Base-by-base conservation (phyloP, 2,113 vertebrate genomes). In the Nibea albiflora region DNA sequence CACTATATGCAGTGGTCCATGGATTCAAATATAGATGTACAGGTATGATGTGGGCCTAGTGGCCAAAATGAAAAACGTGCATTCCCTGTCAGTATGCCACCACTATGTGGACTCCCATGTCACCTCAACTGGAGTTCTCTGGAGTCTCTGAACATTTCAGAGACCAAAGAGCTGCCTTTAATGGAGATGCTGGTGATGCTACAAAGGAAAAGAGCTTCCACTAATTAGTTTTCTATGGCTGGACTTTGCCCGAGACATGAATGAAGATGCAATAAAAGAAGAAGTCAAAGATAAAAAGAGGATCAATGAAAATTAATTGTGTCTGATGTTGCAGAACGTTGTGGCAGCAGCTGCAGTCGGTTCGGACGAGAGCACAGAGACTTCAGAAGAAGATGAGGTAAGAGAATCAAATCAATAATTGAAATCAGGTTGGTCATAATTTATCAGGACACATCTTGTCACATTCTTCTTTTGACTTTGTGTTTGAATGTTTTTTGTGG, bases 331-430 rank as follows among this genome's bases (percentile, higher is more conserved):
- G 54, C 84, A 94, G 94, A 72, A 44, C 0, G 10, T 81, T 11
- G 76, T 28, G 22, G 76, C 80, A 20, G 46, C 82, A 10, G 66
- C 89, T 5, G 17, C 79, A 17, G 61, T 75, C 7, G 24, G 46
- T 52, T 93, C 94, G 10, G 92, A 95, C 8, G 94, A 95, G 69
- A 95, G 90, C 78, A 28, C 84, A 14, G 92, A 92, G 2, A 77
- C 65, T 66, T 92, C 92, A 47, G 91, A 93, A 12, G 93, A 95
- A 70, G 83, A 77, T 1, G 60, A 90, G 93, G 95, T 95, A 78
- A 89, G 84, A 39, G 1, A 56, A 16, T 50, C 5, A 26, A 15
- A 39, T 42, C 44, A 50, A 26, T 49, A 26, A 17, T n/a, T 63
- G 14, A 28, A 44, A 52, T 24, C 6, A 35, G 9, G 57, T 28